These are phyloP conservation scores for Protodeltote pygarga DNA, from an alignment of 2,888 invertebrate genomes.

Conservation along the genomic window DNA sequence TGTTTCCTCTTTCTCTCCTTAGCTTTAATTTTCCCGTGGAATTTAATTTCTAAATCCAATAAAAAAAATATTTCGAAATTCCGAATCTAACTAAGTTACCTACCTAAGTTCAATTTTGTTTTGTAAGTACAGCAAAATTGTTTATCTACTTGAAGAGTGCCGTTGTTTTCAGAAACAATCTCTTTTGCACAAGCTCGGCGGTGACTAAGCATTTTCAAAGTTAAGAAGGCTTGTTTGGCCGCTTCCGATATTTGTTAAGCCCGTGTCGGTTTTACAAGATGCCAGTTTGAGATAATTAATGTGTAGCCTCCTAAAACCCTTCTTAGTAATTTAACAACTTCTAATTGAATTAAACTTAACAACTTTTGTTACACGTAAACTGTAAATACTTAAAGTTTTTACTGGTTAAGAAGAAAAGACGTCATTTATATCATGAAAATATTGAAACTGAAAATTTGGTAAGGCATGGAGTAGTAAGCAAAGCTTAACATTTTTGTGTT, in stretches of 20 bases:
- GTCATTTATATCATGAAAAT: too few relatives aligned
- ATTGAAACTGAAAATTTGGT: too few relatives aligned
- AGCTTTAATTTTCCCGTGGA: not conserved
- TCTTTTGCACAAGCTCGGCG: constrained; percentile 69
- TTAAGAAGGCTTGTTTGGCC: constrained; percentile 77
- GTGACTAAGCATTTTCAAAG: constrained; percentile 76
- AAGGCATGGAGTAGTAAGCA: too few relatives aligned
- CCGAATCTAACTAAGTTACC: not conserved
- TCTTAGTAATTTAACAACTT: constrained; percentile 70
- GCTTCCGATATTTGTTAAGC: constrained; percentile 80
- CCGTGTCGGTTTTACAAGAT: constrained; percentile 77
- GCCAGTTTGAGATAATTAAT: constrained; percentile 80
- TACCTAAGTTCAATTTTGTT: constrained; percentile 9
- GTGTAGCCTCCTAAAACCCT: constrained; percentile 64
- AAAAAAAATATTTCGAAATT: not conserved
- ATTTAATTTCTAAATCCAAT: not conserved
- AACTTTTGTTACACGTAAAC: constrained; percentile 32
- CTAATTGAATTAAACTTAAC: constrained; percentile 64
- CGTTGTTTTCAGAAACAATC: constrained; percentile 65
- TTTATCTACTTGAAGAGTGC: constrained; percentile 51
- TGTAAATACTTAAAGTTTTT: not conserved
- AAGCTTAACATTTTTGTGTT: too few relatives aligned
- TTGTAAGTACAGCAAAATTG: constrained; percentile 30
- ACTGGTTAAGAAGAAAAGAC: too few relatives aligned
- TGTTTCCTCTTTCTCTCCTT: not conserved